Conservation (phyloP, 1,140 invertebrate species). For the Armadillidium nasatum region DNA sequence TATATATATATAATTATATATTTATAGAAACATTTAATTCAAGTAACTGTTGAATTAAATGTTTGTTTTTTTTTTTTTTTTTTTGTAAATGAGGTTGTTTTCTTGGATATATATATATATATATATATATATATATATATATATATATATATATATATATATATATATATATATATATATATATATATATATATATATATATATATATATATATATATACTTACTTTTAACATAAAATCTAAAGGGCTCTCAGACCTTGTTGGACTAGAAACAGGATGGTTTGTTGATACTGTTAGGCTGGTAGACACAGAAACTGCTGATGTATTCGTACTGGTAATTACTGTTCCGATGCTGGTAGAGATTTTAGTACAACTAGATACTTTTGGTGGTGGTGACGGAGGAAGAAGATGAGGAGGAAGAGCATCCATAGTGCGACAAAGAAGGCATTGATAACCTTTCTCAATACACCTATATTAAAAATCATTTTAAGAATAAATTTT, state of each 20-base stretch:
- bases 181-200: too few relatives aligned
- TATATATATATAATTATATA: too few relatives aligned
- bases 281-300: not conserved
- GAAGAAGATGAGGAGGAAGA: constrained; percentile 65
- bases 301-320: not conserved
- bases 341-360: constrained; percentile 35
- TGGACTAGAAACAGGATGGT: constrained; percentile 16
- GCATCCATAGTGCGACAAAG: constrained; percentile 76
- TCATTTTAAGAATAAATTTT: too few relatives aligned
- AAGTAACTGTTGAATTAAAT: too few relatives aligned
- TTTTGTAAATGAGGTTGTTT: too few relatives aligned
- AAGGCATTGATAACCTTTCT: constrained; percentile 82
- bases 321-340: constrained; percentile 11
- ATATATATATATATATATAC: not conserved
- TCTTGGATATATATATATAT: too few relatives aligned
- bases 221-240: constrained; percentile 38
- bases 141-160: too few relatives aligned
- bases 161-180: too few relatives aligned
- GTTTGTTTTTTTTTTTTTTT: too few relatives aligned
- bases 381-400: constrained; percentile 48
- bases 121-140: too few relatives aligned
- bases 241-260: constrained; percentile 25
- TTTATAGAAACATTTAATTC: too few relatives aligned
- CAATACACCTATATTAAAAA: constrained; percentile 49
- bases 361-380: constrained; percentile 50